Conservation (phyloP, 2,113 vertebrate genomes). For the Donacobius atricapilla region DNA sequence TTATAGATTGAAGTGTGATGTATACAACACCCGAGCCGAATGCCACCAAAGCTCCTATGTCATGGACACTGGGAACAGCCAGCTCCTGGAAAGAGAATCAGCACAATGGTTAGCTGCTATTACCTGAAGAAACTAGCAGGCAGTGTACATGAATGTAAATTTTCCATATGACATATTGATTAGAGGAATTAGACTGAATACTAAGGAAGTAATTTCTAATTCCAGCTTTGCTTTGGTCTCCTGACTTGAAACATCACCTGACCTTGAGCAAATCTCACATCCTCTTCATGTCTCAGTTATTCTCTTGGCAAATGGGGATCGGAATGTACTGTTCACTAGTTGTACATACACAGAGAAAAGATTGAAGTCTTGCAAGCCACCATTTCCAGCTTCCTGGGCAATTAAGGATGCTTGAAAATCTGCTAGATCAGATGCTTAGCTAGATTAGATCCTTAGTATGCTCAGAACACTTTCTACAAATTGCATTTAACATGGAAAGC, state of each 20-base stretch:
- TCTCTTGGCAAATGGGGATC: background rate
- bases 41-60: slow-evolving; percentile 82
- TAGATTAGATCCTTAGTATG: background rate
- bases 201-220: background rate
- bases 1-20: slow-evolving; percentile 77
- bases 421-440: background rate
- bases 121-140: background rate
- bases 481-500: background rate
- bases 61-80: slow-evolving; percentile 75
- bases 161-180: background rate
- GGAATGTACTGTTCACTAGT: background rate
- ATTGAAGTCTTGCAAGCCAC: background rate
- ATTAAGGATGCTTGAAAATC: background rate
- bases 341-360: background rate
- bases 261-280: background rate
- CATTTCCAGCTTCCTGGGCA: background rate
- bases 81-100: slow-evolving; percentile 79
- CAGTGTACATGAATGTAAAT: background rate
- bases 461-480: background rate
- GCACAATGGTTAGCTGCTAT: background rate
- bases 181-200: background rate
- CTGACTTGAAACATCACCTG: background rate
- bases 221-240: background rate
- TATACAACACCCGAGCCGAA: slow-evolving; percentile 83
- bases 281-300: background rate